These are phyloP conservation scores for Xiphias gladius DNA, from an alignment of 2,113 vertebrate species.

Conservation along the genomic window DNA sequence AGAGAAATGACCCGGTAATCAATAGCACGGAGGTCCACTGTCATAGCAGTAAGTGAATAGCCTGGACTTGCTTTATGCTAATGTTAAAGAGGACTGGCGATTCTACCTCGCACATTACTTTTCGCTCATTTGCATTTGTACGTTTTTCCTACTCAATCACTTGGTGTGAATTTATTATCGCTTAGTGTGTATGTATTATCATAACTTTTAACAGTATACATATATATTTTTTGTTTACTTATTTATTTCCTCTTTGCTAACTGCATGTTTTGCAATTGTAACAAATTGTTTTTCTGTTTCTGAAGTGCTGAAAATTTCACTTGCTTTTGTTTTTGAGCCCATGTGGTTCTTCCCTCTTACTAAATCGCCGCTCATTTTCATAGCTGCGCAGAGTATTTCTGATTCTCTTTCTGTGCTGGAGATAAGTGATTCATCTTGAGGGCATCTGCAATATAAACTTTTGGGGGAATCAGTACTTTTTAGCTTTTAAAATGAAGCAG, in stretches of 20 bases:
- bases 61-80: too few species aligned
- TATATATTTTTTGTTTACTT: too few species aligned
- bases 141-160: too few species aligned
- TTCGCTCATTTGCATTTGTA: too few species aligned
- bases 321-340: neutral
- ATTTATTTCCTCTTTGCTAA: too few species aligned
- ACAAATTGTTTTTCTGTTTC: too few species aligned
- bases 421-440: neutral
- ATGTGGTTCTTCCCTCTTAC: neutral
- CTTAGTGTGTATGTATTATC: too few species aligned
- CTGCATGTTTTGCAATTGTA: too few species aligned
- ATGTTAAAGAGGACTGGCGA: too few species aligned
- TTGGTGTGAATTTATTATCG: too few species aligned
- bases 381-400: neutral
- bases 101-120: too few species aligned
- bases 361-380: neutral
- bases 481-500: neutral
- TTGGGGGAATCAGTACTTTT: neutral
- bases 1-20: slow-evolving; percentile 19
- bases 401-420: neutral
- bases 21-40: neutral
- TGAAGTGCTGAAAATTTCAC: neutral
- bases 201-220: too few species aligned
- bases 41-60: neutral
- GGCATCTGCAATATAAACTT: neutral